phyloP scores from a whole-genome alignment of 2,797 vertebrate genomes.

The Capromys pilorides region DNA sequence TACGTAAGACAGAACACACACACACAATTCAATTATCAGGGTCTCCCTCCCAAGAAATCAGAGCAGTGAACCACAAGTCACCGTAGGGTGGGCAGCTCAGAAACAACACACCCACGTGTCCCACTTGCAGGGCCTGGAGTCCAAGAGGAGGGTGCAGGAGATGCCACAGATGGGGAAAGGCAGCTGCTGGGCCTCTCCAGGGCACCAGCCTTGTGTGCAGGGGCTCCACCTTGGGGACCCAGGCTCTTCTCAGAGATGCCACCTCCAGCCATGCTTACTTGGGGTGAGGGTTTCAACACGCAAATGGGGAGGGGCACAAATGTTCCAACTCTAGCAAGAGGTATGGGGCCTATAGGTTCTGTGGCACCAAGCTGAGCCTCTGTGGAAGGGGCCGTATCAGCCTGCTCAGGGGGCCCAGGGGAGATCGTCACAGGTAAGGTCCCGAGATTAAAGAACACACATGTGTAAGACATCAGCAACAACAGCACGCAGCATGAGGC shows the following conservation, averaged over 20 bases:
- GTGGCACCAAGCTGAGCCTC: neutral
- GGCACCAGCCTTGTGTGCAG: accelerated
- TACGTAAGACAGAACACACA: neutral
- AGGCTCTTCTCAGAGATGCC: no score
- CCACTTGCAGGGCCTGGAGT: neutral
- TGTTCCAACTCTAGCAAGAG: neutral
- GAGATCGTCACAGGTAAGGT: no score
- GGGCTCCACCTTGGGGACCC: neutral
- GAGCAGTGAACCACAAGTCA: neutral
- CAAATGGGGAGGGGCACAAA: neutral
- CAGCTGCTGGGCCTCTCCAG: neutral
- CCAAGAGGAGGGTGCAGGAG: neutral
- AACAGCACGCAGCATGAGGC: no score
- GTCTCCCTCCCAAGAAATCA: neutral
- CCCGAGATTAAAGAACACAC: no score
- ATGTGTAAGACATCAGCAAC: no score
- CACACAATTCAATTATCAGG: neutral
- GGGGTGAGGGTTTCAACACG: neutral
- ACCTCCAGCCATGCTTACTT: neutral
- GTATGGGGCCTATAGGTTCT: no score
- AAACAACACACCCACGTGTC: neutral
- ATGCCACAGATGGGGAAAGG: neutral
- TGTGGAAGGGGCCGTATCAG: neutral
- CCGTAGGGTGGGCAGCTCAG: neutral
- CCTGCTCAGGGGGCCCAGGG: no score